Conservation (phyloP, 2,888 invertebrate genomes). For the Antheraea assamensis region DNA sequence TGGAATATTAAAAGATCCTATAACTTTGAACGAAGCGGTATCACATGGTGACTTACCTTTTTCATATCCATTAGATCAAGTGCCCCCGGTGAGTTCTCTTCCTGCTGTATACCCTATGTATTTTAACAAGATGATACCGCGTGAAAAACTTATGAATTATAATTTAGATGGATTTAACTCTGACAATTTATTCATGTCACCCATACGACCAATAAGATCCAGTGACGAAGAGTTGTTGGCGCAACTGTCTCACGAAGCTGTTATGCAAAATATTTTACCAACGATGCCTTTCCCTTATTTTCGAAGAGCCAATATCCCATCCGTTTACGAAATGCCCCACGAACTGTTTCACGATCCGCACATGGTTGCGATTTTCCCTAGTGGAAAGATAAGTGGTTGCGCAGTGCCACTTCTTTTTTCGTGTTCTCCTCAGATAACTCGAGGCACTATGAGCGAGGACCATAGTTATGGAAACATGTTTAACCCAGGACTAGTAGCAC, state of each 20-base stretch:
- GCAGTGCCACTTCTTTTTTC: slow-evolving; percentile 51
- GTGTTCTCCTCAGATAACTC: slow-evolving; percentile 53
- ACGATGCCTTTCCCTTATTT: slow-evolving; percentile 61
- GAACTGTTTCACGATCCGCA: slow-evolving; percentile 19
- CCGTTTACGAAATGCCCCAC: slow-evolving; percentile 7
- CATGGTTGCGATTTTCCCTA: slow-evolving; percentile 39
- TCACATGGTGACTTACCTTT: slow-evolving; percentile 32
- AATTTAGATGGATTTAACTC: slow-evolving; percentile 30
- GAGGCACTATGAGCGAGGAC: slow-evolving; percentile 32
- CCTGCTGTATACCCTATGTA: slow-evolving; percentile 43
- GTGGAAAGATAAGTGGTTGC: slow-evolving; percentile 34
- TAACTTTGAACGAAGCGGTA: slow-evolving; percentile 3
- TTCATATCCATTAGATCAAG: slow-evolving; percentile 30
- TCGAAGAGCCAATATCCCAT: slow-evolving; percentile 32
- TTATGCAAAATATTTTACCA: slow-evolving; percentile 66
- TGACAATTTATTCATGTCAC: slow-evolving; percentile 33
- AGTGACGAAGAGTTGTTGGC: slow-evolving; percentile 51
- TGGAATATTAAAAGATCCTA: not conserved
- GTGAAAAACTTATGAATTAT: slow-evolving; percentile 25
- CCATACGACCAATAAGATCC: slow-evolving; percentile 38
- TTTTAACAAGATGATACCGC: slow-evolving; percentile 39
- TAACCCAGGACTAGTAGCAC: not conserved
- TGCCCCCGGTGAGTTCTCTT: slow-evolving; percentile 35
- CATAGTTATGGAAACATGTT: not conserved
- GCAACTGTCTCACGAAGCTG: slow-evolving; percentile 56